Evolutionary conservation across 2,113 vertebrate genomes (phyloP), one percentile per base, ranked within the genome.

Genomic region (Pangasianodon hypophthalmus): DNA sequence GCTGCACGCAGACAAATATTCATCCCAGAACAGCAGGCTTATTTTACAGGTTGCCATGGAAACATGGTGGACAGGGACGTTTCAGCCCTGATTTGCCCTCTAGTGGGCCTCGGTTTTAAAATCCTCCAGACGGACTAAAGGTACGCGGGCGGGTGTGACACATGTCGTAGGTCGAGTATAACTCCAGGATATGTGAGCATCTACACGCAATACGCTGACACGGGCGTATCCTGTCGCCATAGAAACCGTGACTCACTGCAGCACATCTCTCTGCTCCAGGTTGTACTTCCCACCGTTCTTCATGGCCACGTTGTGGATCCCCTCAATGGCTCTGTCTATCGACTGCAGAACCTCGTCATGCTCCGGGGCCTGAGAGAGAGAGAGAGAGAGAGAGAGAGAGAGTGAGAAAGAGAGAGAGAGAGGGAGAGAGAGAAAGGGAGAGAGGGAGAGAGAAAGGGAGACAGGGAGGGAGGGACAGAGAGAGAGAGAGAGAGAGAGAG

Each of bases 251-350:
- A 97, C 98, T 98, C 93, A 99, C 98, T 99, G 98, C 11, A 99
- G 96, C 84, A 99, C 97, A 81, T 99, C 98, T 9, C 98, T 97
- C 94, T 99, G 98, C 87, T 99, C 98, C 93, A 99, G 94, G 94
- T 99, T 99, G 95, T 99, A 99, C 95, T 98, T 99, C 52, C 98
- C 98, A 10, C 97, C 97, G 0, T 98, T 98, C 85, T 97, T 97
- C 97, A 99, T 98, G 92, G 98, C 98, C 0, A 97, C 96, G 1
- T 99, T 99, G 94, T 99, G 98, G 92, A 99, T 97, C 37, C 97
- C 97, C 93, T 99, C 98, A 0, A 99, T 99, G 5, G 98, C 98
- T 82, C 98, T 95, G 94, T 99, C 98, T 56, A 99, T 98, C 5
- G 98, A 99, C 94, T 98, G 98, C 41, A 99, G 95, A 87, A 99